These are phyloP conservation scores for Dascillus cervinus DNA, from an alignment of 2,888 invertebrate genomes.

Conservation along the genomic window DNA sequence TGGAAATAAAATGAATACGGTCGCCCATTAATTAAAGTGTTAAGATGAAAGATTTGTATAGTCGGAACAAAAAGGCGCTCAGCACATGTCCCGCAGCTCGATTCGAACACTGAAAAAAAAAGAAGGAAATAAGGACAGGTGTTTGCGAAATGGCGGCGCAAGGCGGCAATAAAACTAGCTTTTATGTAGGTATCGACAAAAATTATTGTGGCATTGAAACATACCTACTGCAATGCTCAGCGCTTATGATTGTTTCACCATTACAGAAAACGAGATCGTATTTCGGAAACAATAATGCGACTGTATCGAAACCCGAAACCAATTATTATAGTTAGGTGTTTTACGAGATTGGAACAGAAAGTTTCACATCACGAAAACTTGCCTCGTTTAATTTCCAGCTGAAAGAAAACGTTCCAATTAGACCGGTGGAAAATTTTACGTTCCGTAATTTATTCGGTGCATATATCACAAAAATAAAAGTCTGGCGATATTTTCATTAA, in stretches of 20 bases:
- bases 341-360: no score
- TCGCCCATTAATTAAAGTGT: constrained; percentile 16
- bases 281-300: constrained; percentile 6
- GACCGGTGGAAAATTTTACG: no score
- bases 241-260: constrained; percentile 8
- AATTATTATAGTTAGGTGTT: no score
- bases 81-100: constrained; percentile 34
- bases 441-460: no score
- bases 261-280: constrained; percentile 2
- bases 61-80: constrained; percentile 19
- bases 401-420: no score
- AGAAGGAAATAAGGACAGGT: constrained; percentile 36
- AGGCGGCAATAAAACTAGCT: constrained; percentile 12
- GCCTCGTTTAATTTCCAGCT: no score
- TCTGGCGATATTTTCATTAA: no score
- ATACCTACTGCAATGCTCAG: no score
- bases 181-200: constrained; percentile 13
- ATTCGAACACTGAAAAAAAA: constrained; percentile 29
- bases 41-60: constrained; percentile 23
- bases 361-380: no score
- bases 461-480: no score
- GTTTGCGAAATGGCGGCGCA: constrained; percentile 32
- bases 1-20: not conserved
- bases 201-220: constrained; percentile 6
- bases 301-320: no score